Evolutionary conservation across 1,140 invertebrate genomes (phyloP), one percentile per base, ranked within the genome.

Genomic region (Sesamia nonagrioides): DNA sequence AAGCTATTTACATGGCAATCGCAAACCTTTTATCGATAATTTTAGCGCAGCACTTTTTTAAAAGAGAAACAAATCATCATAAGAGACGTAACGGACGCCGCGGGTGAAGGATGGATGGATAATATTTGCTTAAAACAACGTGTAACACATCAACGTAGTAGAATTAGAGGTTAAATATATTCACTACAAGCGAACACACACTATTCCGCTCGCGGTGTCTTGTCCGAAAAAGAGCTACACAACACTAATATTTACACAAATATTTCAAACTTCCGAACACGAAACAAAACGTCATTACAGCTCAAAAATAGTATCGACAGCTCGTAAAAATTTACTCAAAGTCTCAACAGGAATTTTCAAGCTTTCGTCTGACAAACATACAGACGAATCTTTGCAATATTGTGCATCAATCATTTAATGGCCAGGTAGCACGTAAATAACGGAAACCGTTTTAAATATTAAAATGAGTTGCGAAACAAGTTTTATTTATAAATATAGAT

Each of bases 21-120:
- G 74, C 74, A 77, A 77, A 68, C 61, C 74, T 77, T 77, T 77
- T 68, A 77, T 77, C 74, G 61, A 42, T 77, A 77, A 68, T 75
- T 75, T 75, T 68, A 73, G 54, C 8, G 21, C 52, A 50, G 50
- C 18, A 63, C 33, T 72, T 72, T 75, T 77, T 66, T 40, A 68
- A 66, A 66, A 77, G 45, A 52, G 37, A 77, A 77, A 77, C 74
- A 77, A 77, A 77, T 77, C 60, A 42, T 73, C 71, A 77, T 61
- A 75, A 54, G 73, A 66, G 56, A 77, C 60, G 61, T 75, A 35
- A 77, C 61, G 60, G 74, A 77, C 60, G 45, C 42, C 58, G 73
- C 45, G 45, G 27, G 18, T 75, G 73, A 75, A 58, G 48, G 74
- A 77, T 77, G 27, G 74, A 77, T 77, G 60, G 74, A 68, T 66